Evolutionary conservation across 2,113 vertebrate genomes (phyloP).

Genomic region (Mustela nigripes): DNA sequence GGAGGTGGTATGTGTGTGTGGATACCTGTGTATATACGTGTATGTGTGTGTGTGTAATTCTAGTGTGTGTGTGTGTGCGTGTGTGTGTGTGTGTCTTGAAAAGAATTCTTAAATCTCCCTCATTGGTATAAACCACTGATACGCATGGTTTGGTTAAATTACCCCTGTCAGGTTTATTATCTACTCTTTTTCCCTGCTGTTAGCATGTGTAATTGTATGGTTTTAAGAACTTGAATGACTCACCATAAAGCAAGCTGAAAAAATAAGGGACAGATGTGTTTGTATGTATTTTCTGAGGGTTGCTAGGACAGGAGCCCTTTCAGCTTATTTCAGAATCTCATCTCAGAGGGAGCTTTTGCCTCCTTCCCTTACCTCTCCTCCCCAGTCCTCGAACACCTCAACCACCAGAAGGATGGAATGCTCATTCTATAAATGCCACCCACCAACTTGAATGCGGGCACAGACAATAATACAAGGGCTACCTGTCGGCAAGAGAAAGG

Average conservation of each 20-base stretch:
- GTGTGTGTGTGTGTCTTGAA: not conserved
- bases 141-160: conserved; percentile 79
- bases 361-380: conserved; percentile 51
- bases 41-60: not conserved
- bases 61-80: not conserved
- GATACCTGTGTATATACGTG: not conserved
- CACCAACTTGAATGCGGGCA: conserved; percentile 41
- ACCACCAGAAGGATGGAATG: conserved; percentile 59
- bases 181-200: conserved; percentile 78
- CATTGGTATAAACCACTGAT: conserved; percentile 78
- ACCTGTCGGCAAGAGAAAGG: conserved; percentile 58
- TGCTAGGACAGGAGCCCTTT: conserved; percentile 82
- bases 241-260: conserved; percentile 85
- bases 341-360: conserved; percentile 71
- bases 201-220: conserved; percentile 84
- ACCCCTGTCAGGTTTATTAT: conserved; percentile 81
- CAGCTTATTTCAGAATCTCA: conserved; percentile 79
- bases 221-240: conserved; percentile 84
- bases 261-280: conserved; percentile 86
- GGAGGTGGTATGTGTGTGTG: not conserved
- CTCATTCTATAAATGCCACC: conserved; percentile 58
- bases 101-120: conserved; percentile 70
- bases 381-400: conserved; percentile 13
- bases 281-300: conserved; percentile 83
- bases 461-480: conserved; percentile 44